A percentile compares a stretch with the other conserved stretches of the same genome.
Evolutionary conservation across 2,797 vertebrate genomes (phyloP).

Genomic region (Masticophis lateralis): DNA sequence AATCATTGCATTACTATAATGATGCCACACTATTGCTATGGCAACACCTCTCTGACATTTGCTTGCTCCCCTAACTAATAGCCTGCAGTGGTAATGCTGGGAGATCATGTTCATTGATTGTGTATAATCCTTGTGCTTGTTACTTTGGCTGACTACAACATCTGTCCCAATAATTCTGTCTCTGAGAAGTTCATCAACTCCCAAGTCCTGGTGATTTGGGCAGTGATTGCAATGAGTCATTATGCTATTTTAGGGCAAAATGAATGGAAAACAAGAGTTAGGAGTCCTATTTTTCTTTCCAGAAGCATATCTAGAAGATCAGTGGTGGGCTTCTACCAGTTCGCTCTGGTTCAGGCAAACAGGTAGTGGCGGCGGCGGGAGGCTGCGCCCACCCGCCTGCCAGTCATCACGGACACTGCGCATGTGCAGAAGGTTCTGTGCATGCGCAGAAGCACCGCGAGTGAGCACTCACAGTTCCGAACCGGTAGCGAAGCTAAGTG

Average conservation of each 20-base stretch:
- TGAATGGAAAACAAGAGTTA: not conserved
- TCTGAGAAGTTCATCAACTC: not conserved
- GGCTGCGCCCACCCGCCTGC: no score
- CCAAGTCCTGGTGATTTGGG: not conserved
- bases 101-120: slow-evolving; percentile 4
- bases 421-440: no score
- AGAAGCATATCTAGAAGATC: not conserved
- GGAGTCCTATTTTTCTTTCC: not conserved
- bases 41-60: not conserved
- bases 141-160: not conserved
- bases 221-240: not conserved
- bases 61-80: not conserved
- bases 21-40: not conserved
- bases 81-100: not conserved
- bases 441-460: no score
- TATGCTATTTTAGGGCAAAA: not conserved
- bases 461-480: no score
- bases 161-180: not conserved
- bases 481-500: no score
- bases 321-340: no score
- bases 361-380: no score
- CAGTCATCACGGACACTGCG: no score
- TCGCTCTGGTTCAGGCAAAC: no score
- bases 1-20: slow-evolving; percentile 4
- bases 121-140: not conserved